Base-by-base conservation (phyloP, 2,797 vertebrate genomes). In the Protosalanx chinensis region DNA sequence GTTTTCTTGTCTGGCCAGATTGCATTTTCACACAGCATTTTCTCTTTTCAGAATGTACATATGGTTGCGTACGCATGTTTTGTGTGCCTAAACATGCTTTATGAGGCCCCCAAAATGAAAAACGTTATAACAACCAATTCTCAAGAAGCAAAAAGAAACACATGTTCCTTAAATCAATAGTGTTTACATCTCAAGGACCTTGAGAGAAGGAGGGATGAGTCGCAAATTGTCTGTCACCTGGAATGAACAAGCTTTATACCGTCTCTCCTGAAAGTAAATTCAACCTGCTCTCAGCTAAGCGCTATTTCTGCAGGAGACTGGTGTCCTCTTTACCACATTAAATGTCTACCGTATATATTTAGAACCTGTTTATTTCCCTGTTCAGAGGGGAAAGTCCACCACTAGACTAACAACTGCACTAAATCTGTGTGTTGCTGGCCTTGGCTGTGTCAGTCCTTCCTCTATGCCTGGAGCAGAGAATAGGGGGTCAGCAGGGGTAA, bases 361-460 rank as follows among this genome's bases (percentile, higher is more conserved):
- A 60, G 30, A 63, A 6, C 7, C 29, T n/a, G 67, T 73, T 77
- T 75, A 20, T 53, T 79, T 60, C 71, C 72, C 72, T 77, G 67
- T 68, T 58, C 2, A 5, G 59, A 79, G 59, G 23, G 65, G 73
- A 73, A 67, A 81, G 64, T 29, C 56, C 13, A 72, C 41, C 12
- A 60, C 35, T 56, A 79, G 68, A 72, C 27, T 10, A 63, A 8
- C 69, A 68, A 20, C 61, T 71, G 73, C 71, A 61, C 76, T 71
- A 60, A 35, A 78, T 73, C 56, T 29, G n/a, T 12, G 46, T 32
- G 32, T 33, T 5, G n/a, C 64, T 30, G 5, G 7, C 13, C 60
- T 70, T 65, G 49, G 23, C 23, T 10, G 67, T 51, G 49, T 27
- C 67, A 53, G 65, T 60, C 30, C 13, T 59, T 61, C 4, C 51